Evolutionary conservation across 2,113 vertebrate genomes (phyloP).

Genomic region (Vombatus ursinus): DNA sequence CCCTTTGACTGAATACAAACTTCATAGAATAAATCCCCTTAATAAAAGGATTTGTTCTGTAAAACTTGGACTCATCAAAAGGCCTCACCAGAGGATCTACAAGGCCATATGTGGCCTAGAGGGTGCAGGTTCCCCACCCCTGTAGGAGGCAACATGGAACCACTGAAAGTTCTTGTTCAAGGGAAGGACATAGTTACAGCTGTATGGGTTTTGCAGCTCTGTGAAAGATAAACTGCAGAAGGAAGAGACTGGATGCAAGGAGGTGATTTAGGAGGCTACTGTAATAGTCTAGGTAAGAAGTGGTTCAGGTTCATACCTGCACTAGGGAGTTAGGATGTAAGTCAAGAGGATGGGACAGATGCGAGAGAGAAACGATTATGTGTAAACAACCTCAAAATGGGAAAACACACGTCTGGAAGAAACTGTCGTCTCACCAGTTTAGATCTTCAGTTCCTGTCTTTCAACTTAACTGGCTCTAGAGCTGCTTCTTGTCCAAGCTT

Average conservation of each 20-base stretch:
- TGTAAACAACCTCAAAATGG: background rate
- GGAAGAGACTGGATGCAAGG: background rate
- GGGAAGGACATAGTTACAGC: background rate
- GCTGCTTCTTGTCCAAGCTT: background rate
- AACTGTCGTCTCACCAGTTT: background rate
- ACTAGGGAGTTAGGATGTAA: too few relatives aligned
- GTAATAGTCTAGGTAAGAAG: background rate
- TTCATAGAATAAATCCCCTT: too few relatives aligned
- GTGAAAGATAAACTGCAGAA: background rate
- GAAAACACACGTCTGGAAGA: background rate
- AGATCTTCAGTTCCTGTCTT: background rate
- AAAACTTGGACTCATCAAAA: too few relatives aligned
- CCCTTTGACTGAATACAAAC: too few relatives aligned
- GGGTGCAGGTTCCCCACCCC: too few relatives aligned
- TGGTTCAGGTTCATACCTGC: background rate
- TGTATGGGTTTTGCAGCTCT: background rate
- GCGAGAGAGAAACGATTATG: background rate
- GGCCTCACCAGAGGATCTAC: too few relatives aligned
- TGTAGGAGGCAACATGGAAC: background rate
- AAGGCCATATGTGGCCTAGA: too few relatives aligned
- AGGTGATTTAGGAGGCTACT: background rate
- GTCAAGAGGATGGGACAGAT: background rate
- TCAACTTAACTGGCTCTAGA: background rate
- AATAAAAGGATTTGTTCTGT: too few relatives aligned
- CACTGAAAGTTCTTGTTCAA: background rate